Percentiles rank a stretch among this genome's conserved stretches.
These are phyloP conservation scores for Trissoscelio sp. DNA, from an alignment of 2,888 invertebrate species.

Conservation along the genomic window DNA sequence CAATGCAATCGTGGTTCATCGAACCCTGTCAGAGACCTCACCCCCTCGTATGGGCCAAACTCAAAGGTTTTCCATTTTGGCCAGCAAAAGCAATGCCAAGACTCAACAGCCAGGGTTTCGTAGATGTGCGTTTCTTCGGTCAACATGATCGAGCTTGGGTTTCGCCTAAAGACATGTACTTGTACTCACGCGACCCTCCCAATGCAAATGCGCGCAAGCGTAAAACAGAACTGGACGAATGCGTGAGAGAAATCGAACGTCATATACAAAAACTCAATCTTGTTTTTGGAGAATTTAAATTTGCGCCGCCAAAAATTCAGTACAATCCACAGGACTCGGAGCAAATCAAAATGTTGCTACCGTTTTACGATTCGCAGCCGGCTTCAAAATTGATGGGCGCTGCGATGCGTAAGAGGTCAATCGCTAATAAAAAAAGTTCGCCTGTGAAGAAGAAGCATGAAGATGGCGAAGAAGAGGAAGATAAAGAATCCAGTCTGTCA, in stretches of 20 bases:
- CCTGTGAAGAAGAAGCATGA: slow-evolving; percentile 38
- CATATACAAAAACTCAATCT: slow-evolving; percentile 79
- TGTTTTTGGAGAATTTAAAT: slow-evolving; percentile 80
- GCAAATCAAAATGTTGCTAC: slow-evolving; percentile 80
- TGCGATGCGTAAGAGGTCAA: slow-evolving; percentile 54
- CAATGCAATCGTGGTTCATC: slow-evolving; percentile 93
- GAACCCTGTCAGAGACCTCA: slow-evolving; percentile 96
- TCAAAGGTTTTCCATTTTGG: slow-evolving; percentile 99
- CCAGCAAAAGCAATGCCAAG: slow-evolving; percentile 96
- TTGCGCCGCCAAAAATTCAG: slow-evolving; percentile 78
- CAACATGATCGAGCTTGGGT: slow-evolving; percentile 98
- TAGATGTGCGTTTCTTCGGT: slow-evolving; percentile 97
- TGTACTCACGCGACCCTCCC: slow-evolving; percentile 88
- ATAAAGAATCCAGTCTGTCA: no score
- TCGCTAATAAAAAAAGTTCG: slow-evolving; percentile 44
- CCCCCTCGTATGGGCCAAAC: slow-evolving; percentile 96
- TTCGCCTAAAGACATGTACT: slow-evolving; percentile 91
- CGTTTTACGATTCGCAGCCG: slow-evolving; percentile 76
- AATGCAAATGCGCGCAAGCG: slow-evolving; percentile 78
- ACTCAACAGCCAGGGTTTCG: slow-evolving; percentile 86
- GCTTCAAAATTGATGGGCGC: slow-evolving; percentile 61
- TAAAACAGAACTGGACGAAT: slow-evolving; percentile 79
- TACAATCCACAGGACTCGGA: slow-evolving; percentile 80
- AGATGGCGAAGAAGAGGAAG: slow-evolving; percentile 9
- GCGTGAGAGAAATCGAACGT: slow-evolving; percentile 79